Evolutionary conservation across 1,140 invertebrate species (phyloP), one percentile per base, ranked within the genome.

Genomic region (Antheraea mylitta): DNA sequence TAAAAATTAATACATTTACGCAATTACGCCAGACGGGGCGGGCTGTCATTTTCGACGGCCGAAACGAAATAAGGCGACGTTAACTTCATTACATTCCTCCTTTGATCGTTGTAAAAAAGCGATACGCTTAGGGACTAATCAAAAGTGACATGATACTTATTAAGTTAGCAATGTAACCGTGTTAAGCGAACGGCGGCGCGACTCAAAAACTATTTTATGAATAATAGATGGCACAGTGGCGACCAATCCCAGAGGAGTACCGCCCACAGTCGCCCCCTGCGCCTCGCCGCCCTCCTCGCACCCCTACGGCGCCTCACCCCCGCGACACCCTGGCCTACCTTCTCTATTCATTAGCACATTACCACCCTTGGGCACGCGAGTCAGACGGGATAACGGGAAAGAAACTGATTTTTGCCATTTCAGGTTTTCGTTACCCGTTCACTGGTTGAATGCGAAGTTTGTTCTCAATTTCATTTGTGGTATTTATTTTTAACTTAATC

Each of bases 171-270:
- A 70, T 74, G 74, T 91, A 91, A 90, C 80, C 75, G 79, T 81
- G 85, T 91, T 91, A 91, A 80, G 76, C 80, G 86, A 81, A 78
- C 85, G 82, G 78, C 81, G 81, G 78, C 82, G 89, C 84, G 83
- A 88, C 85, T 91, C 87, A 91, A 91, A 91, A 91, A 91, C 89
- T 91, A 91, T 91, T 90, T 91, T 91, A 90, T 91, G 89, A 91
- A 91, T 91, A 90, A 90, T 91, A 91, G 87, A 91, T 90, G 86
- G 79, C 81, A 78, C 78, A 75, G 73, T 81, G 81, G 83, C 87
- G 85, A 82, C 89, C 89, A 91, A 91, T 91, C 89, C 89, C 89
- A n/a, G 68, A 87, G 87, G 86, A 86, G 79, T 81, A 79, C 82
- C 85, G 86, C 87, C 86, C 83, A 80, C 69, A 45, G 66, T 70